Base-by-base conservation (phyloP, 2,797 vertebrate species). In the Alcedo atthis region DNA sequence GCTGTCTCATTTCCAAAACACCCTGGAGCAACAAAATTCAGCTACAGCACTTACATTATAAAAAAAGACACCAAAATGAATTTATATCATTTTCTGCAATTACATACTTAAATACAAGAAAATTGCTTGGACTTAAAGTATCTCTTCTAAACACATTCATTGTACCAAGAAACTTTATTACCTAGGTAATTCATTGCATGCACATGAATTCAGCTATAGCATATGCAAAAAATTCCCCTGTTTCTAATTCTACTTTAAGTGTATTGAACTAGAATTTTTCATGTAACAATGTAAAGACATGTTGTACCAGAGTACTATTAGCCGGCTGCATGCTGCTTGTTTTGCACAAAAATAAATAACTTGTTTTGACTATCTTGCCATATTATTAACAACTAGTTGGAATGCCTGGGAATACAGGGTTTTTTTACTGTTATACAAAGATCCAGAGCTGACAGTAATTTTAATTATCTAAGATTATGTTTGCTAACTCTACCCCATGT, bases 141-240 rank as follows among this genome's bases (percentile, higher is more conserved):
- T 79, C 81, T 87, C 71, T 46, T 84, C 88, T 85, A 81, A 95
- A 95, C 76, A 64, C 45, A 77, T 68, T 85, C 90, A 86, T 87
- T 81, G 78, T 87, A 81, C 70, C 76, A 85, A 94, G 66, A 30
- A 79, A 82, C 92, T 96, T 96, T 94, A 97, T 93, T 95, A 95
- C 93, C 92, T 89, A 84, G 57, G 81, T 90, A 92, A 69, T 80
- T 90, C 68, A 58, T 33, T 85, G 87, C 86, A 57, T 3, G 18
- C 45, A 67, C 73, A 94, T n/a, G 40, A 94, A 89, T 78, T 93
- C 55, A 82, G 79, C 88, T 82, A 62, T 78, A 95, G 88, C 49
- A 51, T 84, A 89, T 58, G 73, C 77, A 59, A 80, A 35, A 46
- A 83, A 81, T 85, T 82, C 87, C 87, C 49, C 71, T 70, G 79